A percentile compares a stretch with the other conserved stretches of the same genome.
phyloP scores from a whole-genome alignment of 2,888 invertebrate species.

The Myopa tessellatipennis region DNA sequence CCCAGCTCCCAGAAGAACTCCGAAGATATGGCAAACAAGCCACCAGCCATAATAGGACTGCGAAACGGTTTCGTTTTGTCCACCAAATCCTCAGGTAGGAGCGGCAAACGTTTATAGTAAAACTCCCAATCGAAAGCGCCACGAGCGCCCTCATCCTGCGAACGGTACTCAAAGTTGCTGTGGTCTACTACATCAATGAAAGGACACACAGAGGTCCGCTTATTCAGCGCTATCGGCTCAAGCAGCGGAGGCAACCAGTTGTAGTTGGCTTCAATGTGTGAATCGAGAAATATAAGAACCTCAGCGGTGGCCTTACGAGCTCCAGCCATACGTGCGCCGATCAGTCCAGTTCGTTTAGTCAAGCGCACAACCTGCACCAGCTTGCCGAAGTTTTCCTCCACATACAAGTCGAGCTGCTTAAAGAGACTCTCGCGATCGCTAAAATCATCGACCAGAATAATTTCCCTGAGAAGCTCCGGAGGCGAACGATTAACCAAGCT shows the following conservation, averaged over 20 bases:
- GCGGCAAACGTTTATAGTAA: slow-evolving; percentile 92
- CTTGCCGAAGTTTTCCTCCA: slow-evolving; percentile 78
- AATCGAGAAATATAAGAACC: slow-evolving; percentile 89
- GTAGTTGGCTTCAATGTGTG: slow-evolving; percentile 90
- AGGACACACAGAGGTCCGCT: slow-evolving; percentile 91
- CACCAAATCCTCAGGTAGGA: slow-evolving; percentile 67
- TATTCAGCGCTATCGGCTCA: slow-evolving; percentile 89
- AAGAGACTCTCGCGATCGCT: slow-evolving; percentile 83
- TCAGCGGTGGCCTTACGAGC: slow-evolving; percentile 83
- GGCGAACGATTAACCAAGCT: slow-evolving; percentile 90
- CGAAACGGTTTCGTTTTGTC: slow-evolving; percentile 68
- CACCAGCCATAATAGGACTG: slow-evolving; percentile 98
- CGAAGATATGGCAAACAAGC: slow-evolving; percentile 91
- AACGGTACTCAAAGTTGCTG: slow-evolving; percentile 91
- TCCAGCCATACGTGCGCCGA: slow-evolving; percentile 88
- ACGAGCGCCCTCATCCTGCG: slow-evolving; percentile 93
- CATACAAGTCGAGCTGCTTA: slow-evolving; percentile 79
- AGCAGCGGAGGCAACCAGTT: slow-evolving; percentile 93
- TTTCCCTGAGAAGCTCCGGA: slow-evolving; percentile 83
- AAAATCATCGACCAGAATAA: slow-evolving; percentile 89
- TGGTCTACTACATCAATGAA: slow-evolving; percentile 96
- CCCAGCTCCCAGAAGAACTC: slow-evolving; percentile 97
- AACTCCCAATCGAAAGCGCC: slow-evolving; percentile 99
- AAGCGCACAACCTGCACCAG: slow-evolving; percentile 80
- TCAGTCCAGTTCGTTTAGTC: slow-evolving; percentile 81